Conservation (phyloP, 1,140 invertebrate genomes). For the Pseudomyrmex sp. region DNA sequence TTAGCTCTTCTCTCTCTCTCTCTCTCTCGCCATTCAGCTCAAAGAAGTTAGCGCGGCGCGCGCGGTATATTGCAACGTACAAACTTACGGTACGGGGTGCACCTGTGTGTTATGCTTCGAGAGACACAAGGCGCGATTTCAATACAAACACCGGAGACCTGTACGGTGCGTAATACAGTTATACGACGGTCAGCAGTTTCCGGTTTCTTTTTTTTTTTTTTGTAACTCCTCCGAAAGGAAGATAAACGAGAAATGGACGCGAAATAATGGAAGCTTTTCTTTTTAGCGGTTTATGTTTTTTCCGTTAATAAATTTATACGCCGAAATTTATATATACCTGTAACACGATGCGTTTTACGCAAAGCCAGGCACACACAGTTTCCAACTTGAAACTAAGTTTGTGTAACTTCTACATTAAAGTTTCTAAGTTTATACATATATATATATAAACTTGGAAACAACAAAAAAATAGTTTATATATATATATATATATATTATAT, state of each 20-base stretch:
- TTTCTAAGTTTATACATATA: too few species aligned
- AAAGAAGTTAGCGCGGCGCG: not conserved
- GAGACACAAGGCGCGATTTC: slow-evolving; percentile 67
- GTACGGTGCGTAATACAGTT: slow-evolving; percentile 67
- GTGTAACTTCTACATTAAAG: too few species aligned
- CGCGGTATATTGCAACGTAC: slow-evolving; percentile 28
- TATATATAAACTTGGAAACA: not conserved
- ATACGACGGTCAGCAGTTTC: slow-evolving; percentile 68
- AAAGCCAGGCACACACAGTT: too few species aligned
- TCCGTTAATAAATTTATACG: not conserved
- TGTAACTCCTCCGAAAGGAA: slow-evolving; percentile 27
- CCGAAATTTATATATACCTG: too few species aligned
- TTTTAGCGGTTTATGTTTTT: not conserved
- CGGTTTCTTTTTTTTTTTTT: slow-evolving; percentile 57
- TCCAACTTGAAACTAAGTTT: too few species aligned
- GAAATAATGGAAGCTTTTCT: not conserved
- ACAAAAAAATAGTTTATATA: too few species aligned
- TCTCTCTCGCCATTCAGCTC: not conserved
- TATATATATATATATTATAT: too few species aligned
- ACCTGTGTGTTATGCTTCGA: slow-evolving; percentile 65
- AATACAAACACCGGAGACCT: slow-evolving; percentile 60
- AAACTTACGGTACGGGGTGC: slow-evolving; percentile 66
- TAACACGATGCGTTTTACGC: too few species aligned
- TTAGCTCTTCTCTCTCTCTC: not conserved
- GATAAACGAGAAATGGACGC: slow-evolving; percentile 34